These are phyloP conservation scores for Nothocercus nigrocapillus DNA, from an alignment of 2,113 vertebrate genomes.

Conservation along the genomic window DNA sequence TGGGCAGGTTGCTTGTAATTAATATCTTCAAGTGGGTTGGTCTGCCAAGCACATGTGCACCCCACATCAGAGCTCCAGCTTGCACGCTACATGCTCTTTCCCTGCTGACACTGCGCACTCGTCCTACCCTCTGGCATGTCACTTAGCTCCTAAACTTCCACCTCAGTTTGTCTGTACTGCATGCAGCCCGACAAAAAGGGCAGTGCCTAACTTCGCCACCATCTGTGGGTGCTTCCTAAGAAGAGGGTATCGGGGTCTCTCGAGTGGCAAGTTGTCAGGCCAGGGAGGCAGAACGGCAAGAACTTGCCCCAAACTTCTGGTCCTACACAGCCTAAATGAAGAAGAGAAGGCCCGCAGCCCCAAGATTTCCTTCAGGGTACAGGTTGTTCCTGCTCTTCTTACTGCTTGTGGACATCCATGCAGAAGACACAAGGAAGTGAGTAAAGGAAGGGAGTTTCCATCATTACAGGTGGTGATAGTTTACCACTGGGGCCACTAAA, in stretches of 20 bases:
- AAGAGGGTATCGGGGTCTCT: background rate
- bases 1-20: fast-evolving
- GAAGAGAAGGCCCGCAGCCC: background rate
- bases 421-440: background rate
- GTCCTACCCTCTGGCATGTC: background rate
- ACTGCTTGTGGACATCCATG: background rate
- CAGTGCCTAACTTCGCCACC: fast-evolving
- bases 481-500: too few relatives aligned
- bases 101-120: background rate
- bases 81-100: background rate
- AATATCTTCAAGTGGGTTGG: background rate
- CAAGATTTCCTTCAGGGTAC: background rate
- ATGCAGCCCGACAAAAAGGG: background rate
- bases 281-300: background rate
- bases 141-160: background rate
- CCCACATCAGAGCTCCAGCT: background rate
- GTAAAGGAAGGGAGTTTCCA: background rate
- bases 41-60: background rate
- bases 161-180: background rate
- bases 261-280: background rate
- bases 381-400: background rate
- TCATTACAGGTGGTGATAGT: background rate
- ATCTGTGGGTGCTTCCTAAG: background rate
- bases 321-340: background rate
- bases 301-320: background rate